Conservation (phyloP, 2,113 vertebrate genomes). For the Pontoporia blainvillei region DNA sequence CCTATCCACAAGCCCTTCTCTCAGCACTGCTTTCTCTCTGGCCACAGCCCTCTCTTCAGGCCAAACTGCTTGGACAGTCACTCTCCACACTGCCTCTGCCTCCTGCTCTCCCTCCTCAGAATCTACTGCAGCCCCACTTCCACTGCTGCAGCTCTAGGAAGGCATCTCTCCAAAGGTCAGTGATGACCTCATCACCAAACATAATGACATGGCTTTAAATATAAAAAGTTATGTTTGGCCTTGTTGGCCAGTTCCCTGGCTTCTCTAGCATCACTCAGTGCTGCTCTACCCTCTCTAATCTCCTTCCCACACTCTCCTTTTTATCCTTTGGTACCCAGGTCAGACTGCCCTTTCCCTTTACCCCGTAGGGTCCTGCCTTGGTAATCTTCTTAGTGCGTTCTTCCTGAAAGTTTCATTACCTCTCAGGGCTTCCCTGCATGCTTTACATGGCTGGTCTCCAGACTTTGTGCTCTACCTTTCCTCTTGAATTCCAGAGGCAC, state of each 20-base stretch:
- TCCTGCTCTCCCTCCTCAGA: not conserved
- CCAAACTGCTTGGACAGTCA: not conserved
- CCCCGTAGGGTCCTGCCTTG: not conserved
- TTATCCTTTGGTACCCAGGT: not conserved
- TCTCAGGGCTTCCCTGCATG: not conserved
- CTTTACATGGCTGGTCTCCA: not conserved
- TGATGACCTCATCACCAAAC: slow-evolving; percentile 23
- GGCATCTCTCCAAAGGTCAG: slow-evolving; percentile 16
- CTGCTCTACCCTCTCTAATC: not conserved
- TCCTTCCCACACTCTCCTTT: not conserved
- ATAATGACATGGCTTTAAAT: not conserved
- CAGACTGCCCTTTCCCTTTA: not conserved
- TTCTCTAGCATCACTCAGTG: not conserved
- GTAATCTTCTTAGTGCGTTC: not conserved
- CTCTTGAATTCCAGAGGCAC: not conserved
- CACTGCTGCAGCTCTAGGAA: not conserved
- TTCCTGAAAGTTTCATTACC: not conserved
- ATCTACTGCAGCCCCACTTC: not conserved
- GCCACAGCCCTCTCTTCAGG: not conserved
- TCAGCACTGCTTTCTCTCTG: not conserved
- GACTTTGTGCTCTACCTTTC: not conserved
- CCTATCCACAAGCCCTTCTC: not conserved
- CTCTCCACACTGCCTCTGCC: not conserved
- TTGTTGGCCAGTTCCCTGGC: not conserved
- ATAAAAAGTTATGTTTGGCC: not conserved